Evolutionary conservation across 2,888 invertebrate species (phyloP).

Genomic region (Synanthedon vespiformis): DNA sequence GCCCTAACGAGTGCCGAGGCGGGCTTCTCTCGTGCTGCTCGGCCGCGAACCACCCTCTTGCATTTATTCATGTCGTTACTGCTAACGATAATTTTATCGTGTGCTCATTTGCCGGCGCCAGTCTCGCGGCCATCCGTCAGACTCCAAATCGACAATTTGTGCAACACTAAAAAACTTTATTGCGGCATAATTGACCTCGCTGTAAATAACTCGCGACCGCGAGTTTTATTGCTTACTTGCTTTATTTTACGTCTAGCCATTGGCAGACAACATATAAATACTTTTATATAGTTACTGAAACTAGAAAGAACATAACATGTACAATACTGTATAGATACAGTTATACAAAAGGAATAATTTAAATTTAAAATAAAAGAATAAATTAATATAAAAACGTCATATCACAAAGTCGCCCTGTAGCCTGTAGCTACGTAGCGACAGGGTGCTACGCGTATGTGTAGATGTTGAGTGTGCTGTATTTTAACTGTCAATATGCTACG

Average conservation of each 20-base stretch:
- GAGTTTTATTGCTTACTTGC: constrained; percentile 26
- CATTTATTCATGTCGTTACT: constrained; percentile 73
- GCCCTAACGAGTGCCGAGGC: constrained; percentile 45
- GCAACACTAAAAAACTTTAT: constrained; percentile 66
- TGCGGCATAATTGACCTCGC: constrained; percentile 62
- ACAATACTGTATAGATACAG: too few relatives aligned
- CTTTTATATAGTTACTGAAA: too few relatives aligned
- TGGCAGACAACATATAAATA: background rate
- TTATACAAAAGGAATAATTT: too few relatives aligned
- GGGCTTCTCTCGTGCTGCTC: constrained; percentile 30
- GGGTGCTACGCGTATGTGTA: too few relatives aligned
- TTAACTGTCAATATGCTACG: too few relatives aligned
- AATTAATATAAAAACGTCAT: too few relatives aligned
- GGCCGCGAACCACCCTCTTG: constrained; percentile 58
- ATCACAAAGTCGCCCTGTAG: too few relatives aligned
- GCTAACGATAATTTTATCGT: constrained; percentile 73
- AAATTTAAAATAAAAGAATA: too few relatives aligned
- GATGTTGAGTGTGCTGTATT: too few relatives aligned
- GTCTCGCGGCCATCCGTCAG: constrained; percentile 65
- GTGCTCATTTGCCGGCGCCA: constrained; percentile 70
- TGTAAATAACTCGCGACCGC: constrained; percentile 44
- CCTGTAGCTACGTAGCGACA: too few relatives aligned
- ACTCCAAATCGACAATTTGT: constrained; percentile 66
- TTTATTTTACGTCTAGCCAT: background rate
- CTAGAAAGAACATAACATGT: background rate